Percentiles rank a stretch among this genome's conserved stretches.
Conservation (phyloP, 2,113 vertebrate species). For the Scartelaos histophorus region DNA sequence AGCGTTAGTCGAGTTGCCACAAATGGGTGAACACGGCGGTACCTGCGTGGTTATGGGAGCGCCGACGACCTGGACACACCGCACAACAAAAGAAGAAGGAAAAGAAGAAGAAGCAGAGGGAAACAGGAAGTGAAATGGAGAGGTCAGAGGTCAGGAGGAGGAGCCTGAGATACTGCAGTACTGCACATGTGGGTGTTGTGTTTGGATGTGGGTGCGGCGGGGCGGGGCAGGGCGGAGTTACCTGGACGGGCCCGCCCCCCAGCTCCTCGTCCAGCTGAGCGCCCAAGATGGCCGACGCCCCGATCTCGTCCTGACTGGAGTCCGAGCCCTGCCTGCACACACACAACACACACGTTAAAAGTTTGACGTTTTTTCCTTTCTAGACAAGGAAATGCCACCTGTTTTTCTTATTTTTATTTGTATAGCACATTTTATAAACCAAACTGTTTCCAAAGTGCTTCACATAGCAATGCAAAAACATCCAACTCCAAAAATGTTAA, state of each 20-base stretch:
- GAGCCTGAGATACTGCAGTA: neutral
- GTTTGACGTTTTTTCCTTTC: no score
- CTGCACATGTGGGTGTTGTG: slow-evolving; percentile 11
- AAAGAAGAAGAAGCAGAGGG: slow-evolving; percentile 15
- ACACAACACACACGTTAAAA: neutral
- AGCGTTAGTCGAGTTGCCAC: slow-evolving; percentile 2
- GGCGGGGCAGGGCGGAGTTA: slow-evolving; percentile 43
- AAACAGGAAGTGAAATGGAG: slow-evolving; percentile 22
- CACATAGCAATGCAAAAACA: no score
- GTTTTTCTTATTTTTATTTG: no score
- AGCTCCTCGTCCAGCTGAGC: slow-evolving; percentile 92
- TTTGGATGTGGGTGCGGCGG: neutral
- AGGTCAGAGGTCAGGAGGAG: slow-evolving; percentile 31
- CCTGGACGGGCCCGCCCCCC: slow-evolving; percentile 92
- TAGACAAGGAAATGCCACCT: no score
- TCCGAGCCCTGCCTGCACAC: slow-evolving; percentile 86
- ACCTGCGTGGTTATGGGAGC: slow-evolving; percentile 80
- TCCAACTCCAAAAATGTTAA: no score
- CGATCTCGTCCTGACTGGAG: slow-evolving; percentile 89
- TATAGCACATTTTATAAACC: no score
- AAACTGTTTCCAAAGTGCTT: no score
- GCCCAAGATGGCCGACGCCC: slow-evolving; percentile 85
- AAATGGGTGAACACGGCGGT: slow-evolving; percentile 38
- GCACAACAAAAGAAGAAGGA: slow-evolving; percentile 32
- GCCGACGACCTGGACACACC: slow-evolving; percentile 74